phyloP scores from a whole-genome alignment of 2,888 invertebrate species.

The Sericinus montela region DNA sequence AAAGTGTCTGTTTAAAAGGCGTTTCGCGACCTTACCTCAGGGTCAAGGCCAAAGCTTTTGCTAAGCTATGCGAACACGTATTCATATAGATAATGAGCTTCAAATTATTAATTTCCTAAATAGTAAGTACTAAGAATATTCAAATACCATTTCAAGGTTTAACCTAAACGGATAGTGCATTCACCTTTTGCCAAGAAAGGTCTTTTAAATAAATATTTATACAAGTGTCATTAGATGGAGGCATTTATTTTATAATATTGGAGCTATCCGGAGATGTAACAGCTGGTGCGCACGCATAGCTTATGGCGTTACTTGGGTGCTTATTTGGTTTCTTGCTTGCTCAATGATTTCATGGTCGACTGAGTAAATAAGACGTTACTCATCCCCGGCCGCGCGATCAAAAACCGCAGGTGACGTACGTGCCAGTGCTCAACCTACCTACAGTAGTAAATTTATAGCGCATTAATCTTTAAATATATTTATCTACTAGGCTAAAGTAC shows the following conservation, averaged over 20 bases:
- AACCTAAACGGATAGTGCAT: conserved; percentile 9
- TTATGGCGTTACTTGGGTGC: conserved; percentile 22
- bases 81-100: too few species aligned
- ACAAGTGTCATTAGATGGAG: conserved; percentile 20
- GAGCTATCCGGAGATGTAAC: conserved; percentile 12
- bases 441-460: conserved; percentile 25
- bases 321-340: conserved; percentile 34
- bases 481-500: too few species aligned
- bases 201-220: conserved; percentile 15
- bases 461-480: too few species aligned
- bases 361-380: conserved; percentile 38
- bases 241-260: conserved; percentile 8
- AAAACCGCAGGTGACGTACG: conserved; percentile 25
- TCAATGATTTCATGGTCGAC: conserved; percentile 40
- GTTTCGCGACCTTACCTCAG: conserved; percentile 18
- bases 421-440: conserved; percentile 14
- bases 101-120: too few species aligned
- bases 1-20: conserved; percentile 20
- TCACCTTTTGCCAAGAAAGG: conserved; percentile 5
- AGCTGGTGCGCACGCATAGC: conserved; percentile 8
- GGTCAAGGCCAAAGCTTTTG: too few species aligned
- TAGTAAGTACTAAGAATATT: too few species aligned
- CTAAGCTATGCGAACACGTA: too few species aligned
- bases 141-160: conserved; percentile 5
- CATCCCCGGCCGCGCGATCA: conserved; percentile 33